phyloP scores from a whole-genome alignment of 2,888 invertebrate genomes.

The Pristionchus mayeri region DNA sequence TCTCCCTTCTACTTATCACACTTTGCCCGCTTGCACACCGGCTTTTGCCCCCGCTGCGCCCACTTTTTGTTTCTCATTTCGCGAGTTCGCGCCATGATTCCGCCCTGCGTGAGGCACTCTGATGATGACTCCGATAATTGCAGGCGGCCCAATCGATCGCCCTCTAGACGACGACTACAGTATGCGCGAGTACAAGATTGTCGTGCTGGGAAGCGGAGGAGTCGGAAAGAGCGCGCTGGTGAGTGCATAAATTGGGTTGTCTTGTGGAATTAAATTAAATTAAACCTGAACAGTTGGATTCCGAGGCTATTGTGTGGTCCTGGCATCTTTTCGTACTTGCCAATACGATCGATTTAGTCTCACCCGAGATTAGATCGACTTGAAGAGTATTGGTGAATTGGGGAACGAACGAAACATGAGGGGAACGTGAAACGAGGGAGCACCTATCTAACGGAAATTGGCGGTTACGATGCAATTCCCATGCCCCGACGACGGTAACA shows the following conservation, averaged over 20 bases:
- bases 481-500: neutral
- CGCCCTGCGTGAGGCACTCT: neutral
- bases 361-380: neutral
- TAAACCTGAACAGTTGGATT: too few species aligned
- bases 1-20: conserved; percentile 3
- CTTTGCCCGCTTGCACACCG: neutral
- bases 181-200: conserved; percentile 99
- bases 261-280: too few species aligned
- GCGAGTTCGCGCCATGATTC: neutral
- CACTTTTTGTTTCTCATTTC: conserved; percentile 3
- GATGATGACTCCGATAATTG: neutral
- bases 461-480: neutral
- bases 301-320: neutral
- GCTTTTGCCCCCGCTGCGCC: neutral
- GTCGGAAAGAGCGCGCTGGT: conserved; percentile 97
- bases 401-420: neutral
- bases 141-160: conserved; percentile 15
- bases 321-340: neutral
- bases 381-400: neutral
- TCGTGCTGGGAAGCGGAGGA: conserved; percentile 98
- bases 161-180: neutral
- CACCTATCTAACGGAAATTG: neutral
- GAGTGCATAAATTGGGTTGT: conserved; percentile 59
- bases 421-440: neutral
- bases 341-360: neutral